Conservation (phyloP, 2,113 vertebrate species). For the Taxidea taxus region DNA sequence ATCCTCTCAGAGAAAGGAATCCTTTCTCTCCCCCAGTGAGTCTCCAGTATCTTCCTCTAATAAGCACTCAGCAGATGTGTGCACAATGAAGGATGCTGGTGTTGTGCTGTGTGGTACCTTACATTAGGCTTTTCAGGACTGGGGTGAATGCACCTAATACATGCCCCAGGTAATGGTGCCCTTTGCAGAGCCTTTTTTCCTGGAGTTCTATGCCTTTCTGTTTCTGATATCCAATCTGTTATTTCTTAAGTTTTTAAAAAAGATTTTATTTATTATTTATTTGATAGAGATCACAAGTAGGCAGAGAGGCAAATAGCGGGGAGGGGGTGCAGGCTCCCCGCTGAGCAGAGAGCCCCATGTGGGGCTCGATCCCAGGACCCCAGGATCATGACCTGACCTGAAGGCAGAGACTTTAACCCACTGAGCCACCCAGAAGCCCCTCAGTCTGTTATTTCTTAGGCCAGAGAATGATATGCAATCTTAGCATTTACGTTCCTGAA, state of each 20-base stretch:
- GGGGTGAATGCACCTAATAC: background rate
- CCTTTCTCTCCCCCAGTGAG: background rate
- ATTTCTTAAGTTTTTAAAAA: background rate
- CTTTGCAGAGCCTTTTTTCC: background rate
- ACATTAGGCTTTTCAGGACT: background rate
- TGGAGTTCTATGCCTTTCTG: background rate
- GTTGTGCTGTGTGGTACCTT: background rate
- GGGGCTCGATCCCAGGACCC: no score
- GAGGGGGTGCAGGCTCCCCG: no score
- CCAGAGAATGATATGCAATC: background rate
- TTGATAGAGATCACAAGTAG: no score
- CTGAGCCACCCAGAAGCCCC: no score
- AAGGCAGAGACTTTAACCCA: no score
- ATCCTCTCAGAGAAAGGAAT: background rate
- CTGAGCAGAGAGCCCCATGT: no score
- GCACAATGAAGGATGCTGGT: background rate
- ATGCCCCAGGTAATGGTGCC: background rate
- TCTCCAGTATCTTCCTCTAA: background rate
- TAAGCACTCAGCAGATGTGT: background rate
- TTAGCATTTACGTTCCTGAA: background rate
- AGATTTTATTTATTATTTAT: no score
- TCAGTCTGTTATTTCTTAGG: background rate
- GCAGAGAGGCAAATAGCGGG: no score
- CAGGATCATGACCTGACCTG: no score
- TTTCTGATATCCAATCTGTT: background rate